phyloP scores from a whole-genome alignment of 2,797 vertebrate species.

The Margarornis squamiger region DNA sequence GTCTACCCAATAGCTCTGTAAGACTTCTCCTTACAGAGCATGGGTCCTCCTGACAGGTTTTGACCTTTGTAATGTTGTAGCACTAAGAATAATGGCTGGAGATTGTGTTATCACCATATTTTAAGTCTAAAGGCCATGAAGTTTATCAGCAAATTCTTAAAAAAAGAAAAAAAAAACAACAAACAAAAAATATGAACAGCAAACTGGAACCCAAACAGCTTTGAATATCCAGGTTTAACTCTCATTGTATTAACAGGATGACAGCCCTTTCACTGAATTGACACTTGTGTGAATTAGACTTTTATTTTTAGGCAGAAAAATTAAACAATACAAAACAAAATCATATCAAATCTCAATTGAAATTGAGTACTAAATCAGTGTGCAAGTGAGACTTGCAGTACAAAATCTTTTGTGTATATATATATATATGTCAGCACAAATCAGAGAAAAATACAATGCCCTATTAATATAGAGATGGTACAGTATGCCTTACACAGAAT shows the following conservation, averaged over 20 bases:
- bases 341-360: not conserved
- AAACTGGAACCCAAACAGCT: rapidly evolving
- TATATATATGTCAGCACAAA: not conserved
- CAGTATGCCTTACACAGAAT: not conserved
- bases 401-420: not conserved
- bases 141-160: not conserved
- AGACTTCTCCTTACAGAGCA: rapidly evolving
- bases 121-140: not conserved
- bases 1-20: not conserved
- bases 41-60: not conserved
- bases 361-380: not conserved
- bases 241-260: not conserved
- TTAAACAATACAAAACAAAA: not conserved
- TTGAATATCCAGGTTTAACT: not conserved
- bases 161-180: not conserved
- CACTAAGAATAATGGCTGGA: not conserved
- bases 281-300: not conserved
- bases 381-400: not conserved
- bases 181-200: not conserved
- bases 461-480: not conserved
- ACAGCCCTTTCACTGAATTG: not conserved
- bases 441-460: not conserved
- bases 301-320: not conserved
- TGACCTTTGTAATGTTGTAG: not conserved
- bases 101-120: not conserved